Evolutionary conservation across 2,797 vertebrate genomes (phyloP).

Genomic region (Tauraco hartlaubi): DNA sequence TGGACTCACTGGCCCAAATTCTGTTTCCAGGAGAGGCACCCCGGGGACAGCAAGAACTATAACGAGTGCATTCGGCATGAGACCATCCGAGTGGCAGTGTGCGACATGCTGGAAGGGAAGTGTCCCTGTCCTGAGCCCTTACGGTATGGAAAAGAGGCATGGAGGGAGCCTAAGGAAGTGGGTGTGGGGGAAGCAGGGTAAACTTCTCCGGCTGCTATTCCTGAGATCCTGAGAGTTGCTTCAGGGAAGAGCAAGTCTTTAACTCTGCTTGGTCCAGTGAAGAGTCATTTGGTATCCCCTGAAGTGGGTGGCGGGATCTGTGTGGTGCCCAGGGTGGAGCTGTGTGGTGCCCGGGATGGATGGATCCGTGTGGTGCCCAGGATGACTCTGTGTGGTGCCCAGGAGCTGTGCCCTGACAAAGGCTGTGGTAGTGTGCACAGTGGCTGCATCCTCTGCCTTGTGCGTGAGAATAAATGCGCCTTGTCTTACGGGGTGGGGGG

Average conservation of each 20-base stretch:
- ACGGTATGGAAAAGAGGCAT: constrained; percentile 77
- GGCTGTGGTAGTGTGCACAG: not conserved
- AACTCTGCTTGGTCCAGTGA: not conserved
- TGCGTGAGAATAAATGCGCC: not conserved
- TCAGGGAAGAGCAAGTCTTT: not conserved
- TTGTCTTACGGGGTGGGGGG: not conserved
- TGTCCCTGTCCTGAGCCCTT: constrained; percentile 94
- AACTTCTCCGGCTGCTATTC: not conserved
- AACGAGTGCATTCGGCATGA: constrained; percentile 98
- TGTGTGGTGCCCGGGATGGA: not conserved
- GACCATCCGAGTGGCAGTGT: constrained; percentile 96
- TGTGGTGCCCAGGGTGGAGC: not conserved
- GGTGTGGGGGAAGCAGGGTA: not conserved
- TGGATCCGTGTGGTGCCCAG: too few species aligned
- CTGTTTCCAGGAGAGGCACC: constrained; percentile 91
- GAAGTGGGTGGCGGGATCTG: not conserved
- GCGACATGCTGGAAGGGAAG: constrained; percentile 98
- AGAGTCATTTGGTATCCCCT: not conserved
- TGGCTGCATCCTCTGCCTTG: not conserved
- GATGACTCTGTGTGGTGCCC: not conserved
- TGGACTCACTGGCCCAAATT: not conserved
- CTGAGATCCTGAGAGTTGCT: not conserved
- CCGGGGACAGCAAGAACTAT: constrained; percentile 98
- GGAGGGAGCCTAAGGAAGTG: not conserved
- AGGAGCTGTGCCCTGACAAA: not conserved